Conservation (phyloP, 2,113 vertebrate genomes). For the Choloepus hoffmanni region DNA sequence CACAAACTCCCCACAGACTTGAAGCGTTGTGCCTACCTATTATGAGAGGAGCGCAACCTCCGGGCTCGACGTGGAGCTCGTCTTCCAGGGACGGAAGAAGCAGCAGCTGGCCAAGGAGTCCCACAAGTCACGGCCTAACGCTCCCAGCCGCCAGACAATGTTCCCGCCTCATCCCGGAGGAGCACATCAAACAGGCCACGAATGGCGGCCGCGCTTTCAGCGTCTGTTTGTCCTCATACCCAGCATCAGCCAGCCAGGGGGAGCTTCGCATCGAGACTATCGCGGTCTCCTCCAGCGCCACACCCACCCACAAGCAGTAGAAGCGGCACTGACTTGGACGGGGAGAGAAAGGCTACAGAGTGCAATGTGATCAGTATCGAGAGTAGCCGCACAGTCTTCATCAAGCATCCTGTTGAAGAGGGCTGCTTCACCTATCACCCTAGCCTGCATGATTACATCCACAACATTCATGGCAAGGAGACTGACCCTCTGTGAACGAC, state of each 20-base stretch:
- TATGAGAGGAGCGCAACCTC: conserved; percentile 99
- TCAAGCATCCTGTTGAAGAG: conserved; percentile 89
- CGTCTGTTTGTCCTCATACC: conserved; percentile 98
- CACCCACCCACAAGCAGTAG: conserved; percentile 99
- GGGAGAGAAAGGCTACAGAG: conserved; percentile 96
- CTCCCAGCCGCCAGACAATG: conserved; percentile 97
- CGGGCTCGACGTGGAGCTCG: conserved; percentile 97
- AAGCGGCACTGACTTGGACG: conserved; percentile 96
- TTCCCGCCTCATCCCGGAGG: conserved; percentile 95
- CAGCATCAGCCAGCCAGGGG: conserved; percentile 96
- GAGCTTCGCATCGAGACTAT: conserved; percentile 99
- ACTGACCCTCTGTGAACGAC: conserved; percentile 96
- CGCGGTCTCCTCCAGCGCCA: conserved; percentile 97
- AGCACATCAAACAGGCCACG: conserved; percentile 99
- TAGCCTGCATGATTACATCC: conserved; percentile 95
- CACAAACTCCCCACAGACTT: conserved; percentile 97
- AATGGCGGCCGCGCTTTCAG: conserved; percentile 96
- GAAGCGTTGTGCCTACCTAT: conserved; percentile 95
- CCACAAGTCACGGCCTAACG: conserved; percentile 99
- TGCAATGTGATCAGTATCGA: conserved; percentile 98
- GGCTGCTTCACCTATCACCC: too few species aligned
- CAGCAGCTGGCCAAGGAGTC: conserved; percentile 99
- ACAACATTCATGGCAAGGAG: conserved; percentile 97
- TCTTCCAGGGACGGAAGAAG: conserved; percentile 99
- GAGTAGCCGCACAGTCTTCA: conserved; percentile 98